Conservation (phyloP, 2,888 invertebrate species). For the Mythimna loreyi region DNA sequence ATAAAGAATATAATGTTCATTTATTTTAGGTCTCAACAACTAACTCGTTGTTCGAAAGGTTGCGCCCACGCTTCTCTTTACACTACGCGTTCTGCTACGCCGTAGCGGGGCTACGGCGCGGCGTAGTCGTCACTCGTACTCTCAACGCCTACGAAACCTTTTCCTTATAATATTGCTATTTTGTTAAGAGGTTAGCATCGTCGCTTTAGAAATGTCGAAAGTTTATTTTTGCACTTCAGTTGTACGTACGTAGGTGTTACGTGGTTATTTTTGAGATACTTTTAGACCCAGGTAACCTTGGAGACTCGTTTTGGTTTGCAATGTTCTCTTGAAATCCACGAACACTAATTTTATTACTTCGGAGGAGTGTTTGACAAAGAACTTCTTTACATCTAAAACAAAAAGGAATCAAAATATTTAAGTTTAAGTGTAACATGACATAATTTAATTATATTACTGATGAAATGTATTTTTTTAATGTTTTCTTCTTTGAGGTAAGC, state of each 20-base stretch:
- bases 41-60: slow-evolving; percentile 8
- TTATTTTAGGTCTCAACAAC: not conserved
- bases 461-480: too few species aligned
- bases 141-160: not conserved
- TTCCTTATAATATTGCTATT: not conserved
- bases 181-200: not conserved
- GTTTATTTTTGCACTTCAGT: not conserved
- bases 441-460: not conserved
- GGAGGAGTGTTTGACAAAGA: not conserved
- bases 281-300: not conserved
- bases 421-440: not conserved
- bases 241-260: not conserved
- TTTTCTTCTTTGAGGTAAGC: too few species aligned
- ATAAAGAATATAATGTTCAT: slow-evolving; percentile 4
- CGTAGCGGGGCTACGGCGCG: slow-evolving; percentile 19
- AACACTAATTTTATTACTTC: not conserved
- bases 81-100: not conserved
- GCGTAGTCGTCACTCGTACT: not conserved
- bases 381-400: not conserved
- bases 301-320: not conserved
- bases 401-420: not conserved
- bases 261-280: not conserved
- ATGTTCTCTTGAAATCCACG: not conserved
- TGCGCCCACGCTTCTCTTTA: slow-evolving; percentile 12
- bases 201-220: not conserved